Conservation (phyloP, 2,888 invertebrate genomes). For the Rhingia rostrata region DNA sequence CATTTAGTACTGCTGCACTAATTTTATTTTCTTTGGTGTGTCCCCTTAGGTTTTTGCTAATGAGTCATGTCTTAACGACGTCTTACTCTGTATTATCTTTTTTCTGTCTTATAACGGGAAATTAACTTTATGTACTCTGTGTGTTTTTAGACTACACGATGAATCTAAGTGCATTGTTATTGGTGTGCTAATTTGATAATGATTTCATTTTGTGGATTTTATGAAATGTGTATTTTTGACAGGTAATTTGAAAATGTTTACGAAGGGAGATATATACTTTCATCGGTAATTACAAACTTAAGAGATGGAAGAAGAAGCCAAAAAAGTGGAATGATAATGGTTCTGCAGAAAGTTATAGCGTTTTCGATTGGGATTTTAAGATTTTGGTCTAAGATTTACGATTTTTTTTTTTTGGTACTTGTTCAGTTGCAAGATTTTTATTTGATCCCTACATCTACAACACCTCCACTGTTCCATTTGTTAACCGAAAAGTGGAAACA, state of each 20-base stretch:
- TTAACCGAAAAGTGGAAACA: no score
- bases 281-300: no score
- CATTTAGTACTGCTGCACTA: slow-evolving; percentile 38
- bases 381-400: no score
- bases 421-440: no score
- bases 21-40: slow-evolving; percentile 24
- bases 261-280: background rate
- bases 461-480: no score
- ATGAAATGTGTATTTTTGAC: background rate
- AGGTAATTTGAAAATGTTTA: background rate
- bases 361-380: no score
- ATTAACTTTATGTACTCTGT: slow-evolving; percentile 22
- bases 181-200: slow-evolving; percentile 43
- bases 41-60: background rate
- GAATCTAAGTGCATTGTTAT: slow-evolving; percentile 5
- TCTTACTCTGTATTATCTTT: slow-evolving; percentile 7
- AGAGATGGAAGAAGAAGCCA: no score
- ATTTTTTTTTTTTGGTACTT: no score
- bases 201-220: background rate
- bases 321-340: no score
- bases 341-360: no score
- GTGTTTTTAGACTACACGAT: background rate
- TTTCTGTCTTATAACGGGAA: slow-evolving; percentile 29
- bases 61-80: background rate
- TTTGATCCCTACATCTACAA: no score